Evolutionary conservation across 2,113 vertebrate species (phyloP), one percentile per base, ranked within the genome.

Genomic region (Salminus brasiliensis): DNA sequence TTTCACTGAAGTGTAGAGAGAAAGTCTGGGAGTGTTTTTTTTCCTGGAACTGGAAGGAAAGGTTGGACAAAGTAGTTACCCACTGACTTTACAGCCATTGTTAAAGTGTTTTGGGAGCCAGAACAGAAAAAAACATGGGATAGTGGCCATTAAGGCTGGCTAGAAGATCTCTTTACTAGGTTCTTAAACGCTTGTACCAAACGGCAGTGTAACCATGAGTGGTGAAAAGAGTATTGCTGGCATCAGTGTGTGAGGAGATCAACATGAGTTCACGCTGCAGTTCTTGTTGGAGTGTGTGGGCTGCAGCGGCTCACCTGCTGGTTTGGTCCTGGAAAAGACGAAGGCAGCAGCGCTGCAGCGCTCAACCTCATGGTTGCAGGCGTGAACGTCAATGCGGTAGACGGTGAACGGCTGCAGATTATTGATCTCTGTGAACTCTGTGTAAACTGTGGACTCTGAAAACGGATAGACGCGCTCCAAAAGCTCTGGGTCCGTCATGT

Each of bases 371-470:
- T 97, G 94, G 81, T 99, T 99, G 81, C 98, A 99, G 82, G 97
- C 97, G 70, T 99, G 98, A 52, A 99, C 95, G 81, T 99, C 97
- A 0, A 99, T 96, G 74, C 96, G 96, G 90, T 99, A 99, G 6
- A 97, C 90, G 0, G 98, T 98, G 76, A 99, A 99, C 30, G 96
- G 96, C 66, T 88, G 92, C 72, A 99, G 92, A 77, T 94, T 90
- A 2, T 92, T 91, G 72, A 99, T 98, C 1, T 98, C 95, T 0
- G 95, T 94, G 52, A 89, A 92, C 85, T 98, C 97, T 41, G 91
- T 88, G 72, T 89, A 86, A 49, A 94, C 95, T 79, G 91, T 95
- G 76, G 89, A 93, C 83, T 98, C 94, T 0, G 85, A 93, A 91
- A 99, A 98, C 0, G 94, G 94, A 82, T 94, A 97, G 53, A 98